Evolutionary conservation across 2,888 invertebrate species (phyloP).

Genomic region (Apeira syringaria): DNA sequence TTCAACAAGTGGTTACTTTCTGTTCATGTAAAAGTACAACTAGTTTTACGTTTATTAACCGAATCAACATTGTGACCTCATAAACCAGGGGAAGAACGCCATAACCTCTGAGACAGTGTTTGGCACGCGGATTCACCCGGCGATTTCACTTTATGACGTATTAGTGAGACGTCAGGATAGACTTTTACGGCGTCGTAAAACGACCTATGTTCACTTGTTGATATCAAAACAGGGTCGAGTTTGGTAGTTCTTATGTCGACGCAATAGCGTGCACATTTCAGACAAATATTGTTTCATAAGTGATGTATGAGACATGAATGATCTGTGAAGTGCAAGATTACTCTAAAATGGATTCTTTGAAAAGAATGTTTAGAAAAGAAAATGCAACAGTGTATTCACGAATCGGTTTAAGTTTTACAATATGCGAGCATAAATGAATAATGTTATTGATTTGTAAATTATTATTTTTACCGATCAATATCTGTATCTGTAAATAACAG

Average conservation of each 20-base stretch:
- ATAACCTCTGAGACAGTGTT: constrained; percentile 40
- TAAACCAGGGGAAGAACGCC: constrained; percentile 32
- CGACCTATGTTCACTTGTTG: constrained; percentile 77
- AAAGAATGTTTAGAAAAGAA: no score
- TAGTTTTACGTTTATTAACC: constrained; percentile 55
- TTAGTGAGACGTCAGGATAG: constrained; percentile 69
- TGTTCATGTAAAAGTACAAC: constrained; percentile 27
- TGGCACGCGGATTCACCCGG: constrained; percentile 33
- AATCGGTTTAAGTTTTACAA: no score
- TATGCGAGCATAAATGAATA: no score
- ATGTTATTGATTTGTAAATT: no score
- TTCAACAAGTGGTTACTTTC: constrained; percentile 33
- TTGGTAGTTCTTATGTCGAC: constrained; percentile 27
- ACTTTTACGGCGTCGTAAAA: constrained; percentile 68
- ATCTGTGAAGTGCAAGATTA: background rate
- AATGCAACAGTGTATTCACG: no score
- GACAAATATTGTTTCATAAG: background rate
- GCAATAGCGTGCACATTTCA: background rate
- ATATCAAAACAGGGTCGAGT: constrained; percentile 45
- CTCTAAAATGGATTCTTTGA: background rate
- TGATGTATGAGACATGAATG: background rate
- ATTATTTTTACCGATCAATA: no score
- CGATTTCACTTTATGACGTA: constrained; percentile 68
- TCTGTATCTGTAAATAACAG: no score
- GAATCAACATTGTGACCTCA: constrained; percentile 44